Evolutionary conservation across 1,140 invertebrate genomes (phyloP).

Genomic region (Lepidurus packardi): DNA sequence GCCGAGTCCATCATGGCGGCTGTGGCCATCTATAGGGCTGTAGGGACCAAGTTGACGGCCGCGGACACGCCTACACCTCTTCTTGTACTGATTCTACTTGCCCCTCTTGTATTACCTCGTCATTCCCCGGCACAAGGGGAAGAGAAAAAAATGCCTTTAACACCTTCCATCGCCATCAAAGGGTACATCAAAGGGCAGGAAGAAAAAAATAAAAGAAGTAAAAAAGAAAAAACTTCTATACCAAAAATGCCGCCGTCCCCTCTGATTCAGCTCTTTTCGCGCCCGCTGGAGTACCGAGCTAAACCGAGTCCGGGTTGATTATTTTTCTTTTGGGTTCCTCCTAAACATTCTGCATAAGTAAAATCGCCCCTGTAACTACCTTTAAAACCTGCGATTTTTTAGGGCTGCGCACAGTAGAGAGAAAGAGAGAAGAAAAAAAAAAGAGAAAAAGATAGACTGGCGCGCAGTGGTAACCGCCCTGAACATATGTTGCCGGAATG

Average conservation of each 20-base stretch:
- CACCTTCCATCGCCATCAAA: neutral
- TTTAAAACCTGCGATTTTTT: neutral
- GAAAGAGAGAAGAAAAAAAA: neutral
- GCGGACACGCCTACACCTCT: no score
- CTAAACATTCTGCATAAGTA: neutral
- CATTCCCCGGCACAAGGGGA: neutral
- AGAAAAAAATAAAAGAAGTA: neutral
- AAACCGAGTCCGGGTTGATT: neutral
- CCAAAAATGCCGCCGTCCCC: slow-evolving; percentile 11
- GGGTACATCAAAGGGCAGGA: neutral
- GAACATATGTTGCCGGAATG: slow-evolving; percentile 8
- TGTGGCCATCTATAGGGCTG: no score
- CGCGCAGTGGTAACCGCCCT: slow-evolving; percentile 12
- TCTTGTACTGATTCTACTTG: neutral
- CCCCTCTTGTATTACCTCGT: neutral
- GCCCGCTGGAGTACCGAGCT: neutral
- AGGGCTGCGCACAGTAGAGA: neutral
- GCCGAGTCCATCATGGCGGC: no score
- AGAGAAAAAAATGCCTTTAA: neutral
- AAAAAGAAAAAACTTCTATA: neutral
- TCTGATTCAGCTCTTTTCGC: slow-evolving; percentile 13
- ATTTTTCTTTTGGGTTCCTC: neutral
- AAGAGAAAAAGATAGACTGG: neutral
- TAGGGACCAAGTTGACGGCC: no score
- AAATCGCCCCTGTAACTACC: neutral